Percentiles rank a stretch among this genome's conserved stretches.
Evolutionary conservation across 2,888 invertebrate species (phyloP).

Genomic region (Chorisops tibialis): DNA sequence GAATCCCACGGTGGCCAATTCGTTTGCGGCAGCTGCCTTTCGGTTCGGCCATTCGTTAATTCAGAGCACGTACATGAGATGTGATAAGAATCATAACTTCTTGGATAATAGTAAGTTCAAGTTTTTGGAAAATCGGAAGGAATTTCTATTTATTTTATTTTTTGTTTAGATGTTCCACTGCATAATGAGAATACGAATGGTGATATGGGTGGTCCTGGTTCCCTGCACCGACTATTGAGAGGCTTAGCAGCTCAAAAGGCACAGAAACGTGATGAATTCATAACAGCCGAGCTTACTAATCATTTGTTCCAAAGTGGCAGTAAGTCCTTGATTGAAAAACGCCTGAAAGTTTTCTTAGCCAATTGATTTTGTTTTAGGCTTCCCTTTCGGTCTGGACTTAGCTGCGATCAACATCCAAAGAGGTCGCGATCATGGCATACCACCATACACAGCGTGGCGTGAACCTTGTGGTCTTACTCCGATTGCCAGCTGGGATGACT

Average conservation of each 20-base stretch:
- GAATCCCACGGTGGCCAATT: conserved; percentile 73
- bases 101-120: conserved; percentile 65
- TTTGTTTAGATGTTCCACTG: conserved; percentile 67
- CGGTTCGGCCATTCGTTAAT: conserved; percentile 85
- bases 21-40: conserved; percentile 79
- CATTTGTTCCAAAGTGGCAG: conserved; percentile 73
- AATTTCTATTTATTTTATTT: not conserved
- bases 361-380: conserved; percentile 46
- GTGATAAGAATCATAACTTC: conserved; percentile 65
- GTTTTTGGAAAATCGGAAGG: not conserved
- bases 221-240: conserved; percentile 72
- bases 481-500: conserved; percentile 66
- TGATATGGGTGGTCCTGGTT: conserved; percentile 73
- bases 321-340: conserved; percentile 33
- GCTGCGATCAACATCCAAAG: conserved; percentile 85
- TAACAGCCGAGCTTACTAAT: conserved; percentile 75
- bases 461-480: conserved; percentile 71
- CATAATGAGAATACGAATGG: conserved; percentile 73
- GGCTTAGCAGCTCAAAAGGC: conserved; percentile 75
- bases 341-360: too few relatives aligned
- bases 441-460: conserved; percentile 76
- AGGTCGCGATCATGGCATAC: conserved; percentile 82
- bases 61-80: conserved; percentile 71
- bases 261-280: conserved; percentile 77
- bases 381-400: conserved; percentile 78